Base-by-base conservation (phyloP, 2,113 vertebrate species). In the Boleophthalmus pectinirostris region DNA sequence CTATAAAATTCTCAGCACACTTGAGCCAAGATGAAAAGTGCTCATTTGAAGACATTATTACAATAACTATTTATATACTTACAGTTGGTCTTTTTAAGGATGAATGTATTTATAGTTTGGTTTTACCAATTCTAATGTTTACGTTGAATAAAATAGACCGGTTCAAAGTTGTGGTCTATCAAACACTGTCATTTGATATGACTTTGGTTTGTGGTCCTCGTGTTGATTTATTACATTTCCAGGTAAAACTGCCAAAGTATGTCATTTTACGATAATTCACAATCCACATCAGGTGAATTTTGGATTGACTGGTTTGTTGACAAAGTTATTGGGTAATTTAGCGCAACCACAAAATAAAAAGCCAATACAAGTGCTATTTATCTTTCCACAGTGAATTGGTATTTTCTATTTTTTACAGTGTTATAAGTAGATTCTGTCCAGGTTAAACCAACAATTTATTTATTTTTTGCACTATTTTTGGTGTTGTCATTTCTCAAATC, bases 161-260 rank as follows among this genome's bases (percentile, higher is more conserved):
- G n/a, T 20, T 56, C n/a, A 56, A 56, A 56, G 53, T 23, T 10
- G 51, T 64, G 21, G n/a, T 58, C 24, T 14, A 35, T 29, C 18
- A 72, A 58, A 29, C 58, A 9, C 69, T 75, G 58, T 49, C 49
- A 25, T 76, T 20, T 73, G 60, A 67, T 47, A 67, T 38, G 18
- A 0, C 2, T 68, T 20, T 25, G 71, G 67, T 68, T 67, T 60
- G 57, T 15, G 35, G 20, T 60, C 29, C 51, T 49, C 68, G 63
- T 38, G 69, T 71, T 46, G 67, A 43, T 43, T 64, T 61, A 3
- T 61, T 9, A 18, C 58, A 61, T 33, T 61, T 18, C 58, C 56
- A 24, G 56, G 13, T 24, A 24, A 21, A 54, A 16, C 51, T n/a
- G 5, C 9, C n/a, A 13, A 14, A 23, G 21, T 60, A 25, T 25